phyloP scores from a whole-genome alignment of 23 tunicate species.

The Trididemnum nubilum region DNA sequence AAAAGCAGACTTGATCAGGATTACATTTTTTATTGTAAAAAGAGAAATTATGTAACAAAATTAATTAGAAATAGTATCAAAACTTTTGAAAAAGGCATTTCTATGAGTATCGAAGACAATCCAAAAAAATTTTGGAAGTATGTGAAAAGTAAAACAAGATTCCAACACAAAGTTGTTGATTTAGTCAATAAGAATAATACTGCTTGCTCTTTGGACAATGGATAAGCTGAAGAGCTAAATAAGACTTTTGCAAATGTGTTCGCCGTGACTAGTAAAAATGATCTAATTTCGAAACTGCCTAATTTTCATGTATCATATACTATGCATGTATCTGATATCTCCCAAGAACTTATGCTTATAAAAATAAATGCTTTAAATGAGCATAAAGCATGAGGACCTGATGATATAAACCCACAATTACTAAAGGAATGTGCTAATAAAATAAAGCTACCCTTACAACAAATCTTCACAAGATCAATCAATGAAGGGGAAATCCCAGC shows the following conservation, averaged over 20 bases:
- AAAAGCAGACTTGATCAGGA: not conserved
- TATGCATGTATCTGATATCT: not conserved
- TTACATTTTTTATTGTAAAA: not conserved
- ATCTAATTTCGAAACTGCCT: not conserved
- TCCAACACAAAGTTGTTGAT: not conserved
- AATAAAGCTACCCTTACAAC: not conserved
- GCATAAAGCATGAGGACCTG: constrained; percentile 12
- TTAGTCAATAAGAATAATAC: not conserved
- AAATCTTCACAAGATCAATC: not conserved
- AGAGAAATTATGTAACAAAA: not conserved
- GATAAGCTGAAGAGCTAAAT: not conserved
- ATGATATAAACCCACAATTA: not conserved
- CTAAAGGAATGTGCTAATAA: not conserved
- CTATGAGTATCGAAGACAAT: not conserved
- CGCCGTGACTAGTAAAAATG: not conserved
- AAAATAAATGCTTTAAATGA: not conserved
- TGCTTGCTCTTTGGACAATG: not conserved
- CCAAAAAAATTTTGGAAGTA: not conserved
- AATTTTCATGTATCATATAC: not conserved
- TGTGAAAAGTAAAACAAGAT: not conserved
- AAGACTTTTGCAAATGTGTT: not conserved
- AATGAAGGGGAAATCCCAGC: not conserved
- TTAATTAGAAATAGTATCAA: too few species aligned
- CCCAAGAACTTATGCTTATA: not conserved
- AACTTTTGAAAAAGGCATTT: not conserved